Evolutionary conservation across 2,888 invertebrate genomes (phyloP).

Genomic region (Pterostichus niger): DNA sequence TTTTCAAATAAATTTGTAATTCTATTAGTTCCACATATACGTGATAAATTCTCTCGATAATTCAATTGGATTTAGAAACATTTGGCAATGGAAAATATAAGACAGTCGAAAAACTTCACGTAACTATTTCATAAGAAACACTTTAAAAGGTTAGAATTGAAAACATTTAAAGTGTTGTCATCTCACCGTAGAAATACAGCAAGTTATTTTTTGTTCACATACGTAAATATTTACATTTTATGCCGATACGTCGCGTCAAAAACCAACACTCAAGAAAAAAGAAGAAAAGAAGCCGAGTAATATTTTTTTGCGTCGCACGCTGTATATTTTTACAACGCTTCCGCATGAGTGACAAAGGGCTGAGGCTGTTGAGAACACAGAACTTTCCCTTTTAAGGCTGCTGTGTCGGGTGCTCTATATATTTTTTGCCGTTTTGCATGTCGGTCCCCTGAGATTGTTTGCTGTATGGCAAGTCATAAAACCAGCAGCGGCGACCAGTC

Average conservation of each 20-base stretch:
- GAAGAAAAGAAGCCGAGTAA: background rate
- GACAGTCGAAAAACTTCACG: too few species aligned
- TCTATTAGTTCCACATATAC: too few species aligned
- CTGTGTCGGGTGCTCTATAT: background rate
- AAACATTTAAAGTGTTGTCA: background rate
- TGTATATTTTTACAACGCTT: slow-evolving; percentile 44
- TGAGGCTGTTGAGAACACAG: background rate
- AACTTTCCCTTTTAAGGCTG: slow-evolving; percentile 42
- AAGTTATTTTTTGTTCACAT: background rate
- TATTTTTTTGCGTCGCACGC: slow-evolving; percentile 20
- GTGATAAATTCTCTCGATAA: too few species aligned
- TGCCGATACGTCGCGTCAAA: slow-evolving; percentile 9
- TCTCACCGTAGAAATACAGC: background rate
- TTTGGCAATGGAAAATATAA: too few species aligned
- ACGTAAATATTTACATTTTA: slow-evolving; percentile 26
- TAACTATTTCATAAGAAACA: too few species aligned
- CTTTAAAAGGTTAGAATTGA: too few species aligned
- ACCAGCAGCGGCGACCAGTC: slow-evolving; percentile 31
- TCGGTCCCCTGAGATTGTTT: slow-evolving; percentile 33
- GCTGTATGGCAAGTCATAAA: slow-evolving; percentile 34
- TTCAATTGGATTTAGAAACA: too few species aligned
- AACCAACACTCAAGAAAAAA: background rate
- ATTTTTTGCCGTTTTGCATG: slow-evolving; percentile 48
- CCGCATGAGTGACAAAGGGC: slow-evolving; percentile 48
- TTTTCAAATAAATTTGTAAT: too few species aligned